Base-by-base conservation (phyloP, 2,797 vertebrate species). In the Cheirogaleus major region DNA sequence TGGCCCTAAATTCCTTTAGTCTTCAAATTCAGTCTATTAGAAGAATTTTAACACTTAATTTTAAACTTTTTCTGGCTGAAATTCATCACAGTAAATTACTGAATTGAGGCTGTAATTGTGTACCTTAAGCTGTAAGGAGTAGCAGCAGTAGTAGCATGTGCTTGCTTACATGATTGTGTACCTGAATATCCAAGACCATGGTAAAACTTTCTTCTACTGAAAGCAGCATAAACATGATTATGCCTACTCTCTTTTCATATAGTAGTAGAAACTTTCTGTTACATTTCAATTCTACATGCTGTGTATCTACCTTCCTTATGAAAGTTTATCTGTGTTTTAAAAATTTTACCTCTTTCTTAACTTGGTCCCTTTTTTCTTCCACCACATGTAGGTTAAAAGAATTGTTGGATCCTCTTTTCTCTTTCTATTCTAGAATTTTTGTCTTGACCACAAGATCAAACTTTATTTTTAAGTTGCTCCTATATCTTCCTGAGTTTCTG, bases 381-480 rank as follows among this genome's bases (percentile, higher is more conserved):
- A 95, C 91, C 91, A 94, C 97, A 98, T 93, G 76, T 95, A 93
- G 95, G 82, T 96, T 97, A 95, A 98, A 98, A 97, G 93, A 87
- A 89, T 93, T 93, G 52, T 81, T 94, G 91, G 80, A 95, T 93
- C 32, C 45, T 79, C 91, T 97, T 92, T 96, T 92, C 65, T 92
- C 43, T 92, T 86, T 96, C 79, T 91, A 72, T 38, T 27, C 17
- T 67, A 73, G 75, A 96, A 96, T 69, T 91, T 93, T 91, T 87
- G 72, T 96, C 95, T 96, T 96, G 93, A 86, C 95, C 45, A 87
- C 38, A 84, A 96, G 93, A 96, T 97, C 96, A 98, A 97, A 98
- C 92, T 96, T 96, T 97, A 95, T 97, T 97, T 98, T 96, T 93
- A 97, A 96, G 91, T 93, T 93, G 82, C 85, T 96, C 79, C 79